Evolutionary conservation across 2,888 invertebrate genomes (phyloP), one percentile per base, ranked within the genome.

Genomic region (Apoderus coryli): DNA sequence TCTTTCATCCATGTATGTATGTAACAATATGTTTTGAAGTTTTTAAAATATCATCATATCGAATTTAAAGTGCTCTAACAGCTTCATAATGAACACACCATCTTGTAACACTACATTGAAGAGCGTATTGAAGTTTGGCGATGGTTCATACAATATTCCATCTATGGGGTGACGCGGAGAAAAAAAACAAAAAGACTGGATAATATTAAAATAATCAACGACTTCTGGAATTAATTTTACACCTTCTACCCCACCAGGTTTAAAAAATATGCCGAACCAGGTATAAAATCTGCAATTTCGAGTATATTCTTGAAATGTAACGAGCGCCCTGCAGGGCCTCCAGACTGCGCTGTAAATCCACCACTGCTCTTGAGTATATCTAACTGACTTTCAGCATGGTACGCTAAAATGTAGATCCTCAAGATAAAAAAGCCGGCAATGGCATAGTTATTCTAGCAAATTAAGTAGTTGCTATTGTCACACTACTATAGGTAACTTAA

Each of bases 121-220:
- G 16, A 19, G 22, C 11, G 28, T 10, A 19, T 28, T 22, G 11
- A 11, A 10, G 16, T 11, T 19, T 28, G 16, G 28, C 16, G 28
- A 28, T 28, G 13, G 12, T 16, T 28, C 11, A 19, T 28, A 28
- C 22, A 19, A 19, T 28, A 28, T 28, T 28, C 22, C 28, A 28
- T 16, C 28, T 19, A 28, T 28, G 28, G 16, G 19, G 28, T 28
- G 22, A 19, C 10, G 28, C 19, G 12, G 16, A 22, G 10, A 28
- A 28, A 28, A 28, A 19, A 28, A 19, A 28, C 22, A 28, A 16
- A 28, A 22, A 10, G n/a, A n/a, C n/a, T 28, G 22, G 28, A 28
- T 15, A 28, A 28, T 28, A 10, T 10, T 22, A 28, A 19, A 28
- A 28, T 19, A 28, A 16, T 28, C 28, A 19, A 28, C 22, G 3